Evolutionary conservation across 2,888 invertebrate genomes (phyloP).

Genomic region (Prosapia bicincta): DNA sequence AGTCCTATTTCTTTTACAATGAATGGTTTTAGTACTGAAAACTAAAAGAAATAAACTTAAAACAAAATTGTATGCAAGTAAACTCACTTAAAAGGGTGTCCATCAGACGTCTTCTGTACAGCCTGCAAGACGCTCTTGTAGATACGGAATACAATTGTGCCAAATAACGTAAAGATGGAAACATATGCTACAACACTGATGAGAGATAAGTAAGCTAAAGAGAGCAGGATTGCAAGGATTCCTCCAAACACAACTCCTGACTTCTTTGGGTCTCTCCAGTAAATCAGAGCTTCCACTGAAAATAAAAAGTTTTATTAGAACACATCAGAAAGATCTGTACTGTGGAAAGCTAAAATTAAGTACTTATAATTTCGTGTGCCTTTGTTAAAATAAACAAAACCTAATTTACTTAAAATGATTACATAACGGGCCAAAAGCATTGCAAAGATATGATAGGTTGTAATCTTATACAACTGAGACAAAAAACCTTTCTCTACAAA

Average conservation of each 20-base stretch:
- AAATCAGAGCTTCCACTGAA: slow-evolving; percentile 92
- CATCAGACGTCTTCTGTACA: slow-evolving; percentile 93
- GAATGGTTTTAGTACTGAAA: background rate
- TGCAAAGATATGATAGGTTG: too few species aligned
- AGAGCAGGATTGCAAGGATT: slow-evolving; percentile 82
- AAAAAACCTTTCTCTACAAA: background rate
- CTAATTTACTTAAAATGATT: too few species aligned
- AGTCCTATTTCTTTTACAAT: too few species aligned
- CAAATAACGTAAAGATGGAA: slow-evolving; percentile 78
- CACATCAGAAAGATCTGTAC: too few species aligned
- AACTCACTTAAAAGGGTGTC: slow-evolving; percentile 92
- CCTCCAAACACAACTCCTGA: slow-evolving; percentile 92
- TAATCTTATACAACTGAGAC: too few species aligned
- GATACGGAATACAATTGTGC: slow-evolving; percentile 90
- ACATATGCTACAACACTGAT: slow-evolving; percentile 94
- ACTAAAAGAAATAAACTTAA: background rate
- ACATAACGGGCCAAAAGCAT: too few species aligned
- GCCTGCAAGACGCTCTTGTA: slow-evolving; percentile 95
- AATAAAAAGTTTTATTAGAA: too few species aligned
- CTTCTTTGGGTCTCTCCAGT: slow-evolving; percentile 96
- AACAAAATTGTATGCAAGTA: too few species aligned
- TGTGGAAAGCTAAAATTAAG: too few species aligned
- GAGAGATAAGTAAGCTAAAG: slow-evolving; percentile 92
- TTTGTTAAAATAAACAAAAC: too few species aligned
- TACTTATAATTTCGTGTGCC: too few species aligned